phyloP scores from a whole-genome alignment of 2,797 vertebrate species.

The Pogonophryne albipinna region DNA sequence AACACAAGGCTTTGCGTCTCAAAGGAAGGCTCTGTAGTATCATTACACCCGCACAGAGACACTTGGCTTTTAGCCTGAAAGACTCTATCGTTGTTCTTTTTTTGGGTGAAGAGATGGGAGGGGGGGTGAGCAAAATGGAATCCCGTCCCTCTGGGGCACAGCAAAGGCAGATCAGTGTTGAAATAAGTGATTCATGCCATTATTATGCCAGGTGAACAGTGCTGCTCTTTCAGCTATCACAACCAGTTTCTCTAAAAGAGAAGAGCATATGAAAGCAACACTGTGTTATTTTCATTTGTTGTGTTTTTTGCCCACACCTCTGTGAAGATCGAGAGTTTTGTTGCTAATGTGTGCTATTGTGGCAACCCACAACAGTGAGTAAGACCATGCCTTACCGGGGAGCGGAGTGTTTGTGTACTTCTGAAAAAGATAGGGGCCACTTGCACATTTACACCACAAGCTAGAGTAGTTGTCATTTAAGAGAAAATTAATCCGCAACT shows the following conservation, averaged over 20 bases:
- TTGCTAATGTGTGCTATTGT: conserved; percentile 5
- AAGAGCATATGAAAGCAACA: conserved; percentile 13
- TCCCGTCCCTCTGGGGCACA: conserved; percentile 70
- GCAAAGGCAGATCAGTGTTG: conserved; percentile 76
- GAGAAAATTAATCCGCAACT: not conserved
- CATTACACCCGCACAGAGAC: conserved; percentile 65
- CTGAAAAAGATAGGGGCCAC: not conserved
- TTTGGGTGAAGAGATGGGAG: conserved; percentile 31
- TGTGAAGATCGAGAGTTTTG: conserved; percentile 1
- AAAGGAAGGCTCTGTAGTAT: conserved; percentile 67
- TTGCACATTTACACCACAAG: not conserved
- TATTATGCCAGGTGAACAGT: conserved; percentile 82
- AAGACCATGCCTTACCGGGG: not conserved
- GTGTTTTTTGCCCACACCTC: conserved; percentile 1
- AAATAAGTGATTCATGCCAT: conserved; percentile 85
- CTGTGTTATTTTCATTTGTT: not conserved
- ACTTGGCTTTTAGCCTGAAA: conserved; percentile 68
- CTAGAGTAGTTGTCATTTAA: not conserved
- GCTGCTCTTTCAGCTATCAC: conserved; percentile 67
- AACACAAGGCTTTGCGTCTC: conserved; percentile 62
- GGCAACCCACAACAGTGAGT: not conserved
- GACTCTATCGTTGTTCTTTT: conserved; percentile 27
- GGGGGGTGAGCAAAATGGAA: conserved; percentile 72
- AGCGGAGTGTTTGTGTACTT: too few relatives aligned
- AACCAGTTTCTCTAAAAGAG: conserved; percentile 35